Evolutionary conservation across 2,888 invertebrate genomes (phyloP).

Genomic region (Drosophila longiperda): DNA sequence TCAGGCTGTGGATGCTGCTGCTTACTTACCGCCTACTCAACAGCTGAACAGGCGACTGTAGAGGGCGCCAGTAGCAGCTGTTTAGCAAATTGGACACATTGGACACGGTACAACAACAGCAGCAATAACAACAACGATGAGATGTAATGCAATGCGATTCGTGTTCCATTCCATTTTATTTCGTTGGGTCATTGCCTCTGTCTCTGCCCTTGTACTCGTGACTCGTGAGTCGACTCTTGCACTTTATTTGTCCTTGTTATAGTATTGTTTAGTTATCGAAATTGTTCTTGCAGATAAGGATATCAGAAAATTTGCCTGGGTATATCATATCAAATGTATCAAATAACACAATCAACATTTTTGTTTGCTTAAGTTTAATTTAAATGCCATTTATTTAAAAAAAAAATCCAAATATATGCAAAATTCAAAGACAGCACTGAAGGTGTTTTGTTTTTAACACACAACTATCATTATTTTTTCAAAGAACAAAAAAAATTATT

Average conservation of each 20-base stretch:
- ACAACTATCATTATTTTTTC: neutral
- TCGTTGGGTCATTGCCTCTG: constrained; percentile 45
- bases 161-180: constrained; percentile 3
- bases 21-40: constrained; percentile 31
- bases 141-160: constrained; percentile 8
- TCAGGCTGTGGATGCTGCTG: constrained; percentile 7
- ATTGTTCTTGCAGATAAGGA: neutral
- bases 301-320: neutral
- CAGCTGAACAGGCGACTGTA: constrained; percentile 49
- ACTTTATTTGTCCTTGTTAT: constrained; percentile 3
- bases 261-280: neutral
- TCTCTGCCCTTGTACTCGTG: constrained; percentile 30
- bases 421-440: neutral
- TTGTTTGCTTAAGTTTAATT: neutral
- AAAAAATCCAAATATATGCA: too few species aligned
- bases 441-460: neutral
- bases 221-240: neutral
- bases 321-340: neutral
- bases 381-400: neutral
- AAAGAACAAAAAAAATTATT: neutral
- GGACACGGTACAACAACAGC: constrained; percentile 11
- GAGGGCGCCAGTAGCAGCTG: constrained; percentile 54
- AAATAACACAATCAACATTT: neutral
- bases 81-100: constrained; percentile 38
- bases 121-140: neutral